Evolutionary conservation across 2,113 vertebrate genomes (phyloP), one percentile per base, ranked within the genome.

Genomic region (Rhadina sibilatrix): DNA sequence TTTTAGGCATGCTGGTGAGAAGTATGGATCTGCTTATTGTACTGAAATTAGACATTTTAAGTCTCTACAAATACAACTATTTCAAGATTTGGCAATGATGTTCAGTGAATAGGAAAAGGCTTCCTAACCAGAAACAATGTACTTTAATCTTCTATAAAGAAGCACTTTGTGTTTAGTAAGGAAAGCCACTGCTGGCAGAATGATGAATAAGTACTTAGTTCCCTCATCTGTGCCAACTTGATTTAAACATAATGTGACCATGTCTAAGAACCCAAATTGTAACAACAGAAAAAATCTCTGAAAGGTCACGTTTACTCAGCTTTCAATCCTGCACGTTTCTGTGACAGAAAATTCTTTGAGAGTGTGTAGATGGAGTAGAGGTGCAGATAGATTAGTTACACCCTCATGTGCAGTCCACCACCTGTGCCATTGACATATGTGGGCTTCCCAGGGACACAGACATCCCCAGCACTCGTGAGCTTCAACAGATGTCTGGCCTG

Each of bases 391-490:
- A 46, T 50, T 5, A 44, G 38, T 37, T 46, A n/a, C 31, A 66
- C 8, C 10, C 16, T 40, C 14, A 6, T 1, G 1, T 15, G 38
- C 33, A 75, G 60, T 25, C 52, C 3, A 3, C 16, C 3, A 0
- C 19, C 19, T 57, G 9, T 80, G 37, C 40, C 46, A 13, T 2
- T 47, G 46, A 42, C n/a, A 46, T 2, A 0, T 35, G 31, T n/a
- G 54, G 28, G 20, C 11, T 93, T 83, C 28, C 27, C 22, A 44
- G n/a, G 24, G 22, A 38, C 24, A 59, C 17, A 40, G 24, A 10
- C 12, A 42, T 7, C 14, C 31, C 7, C 71, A 72, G 37, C 16
- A 35, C 4, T 1, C 0, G 0, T 1, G 1, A 63, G 11, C 46
- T 31, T 54, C n/a, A 33, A n/a, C 63, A 61, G 9, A 85, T 37